Conservation (phyloP, 2,113 vertebrate species). For the Otolemur garnettii region DNA sequence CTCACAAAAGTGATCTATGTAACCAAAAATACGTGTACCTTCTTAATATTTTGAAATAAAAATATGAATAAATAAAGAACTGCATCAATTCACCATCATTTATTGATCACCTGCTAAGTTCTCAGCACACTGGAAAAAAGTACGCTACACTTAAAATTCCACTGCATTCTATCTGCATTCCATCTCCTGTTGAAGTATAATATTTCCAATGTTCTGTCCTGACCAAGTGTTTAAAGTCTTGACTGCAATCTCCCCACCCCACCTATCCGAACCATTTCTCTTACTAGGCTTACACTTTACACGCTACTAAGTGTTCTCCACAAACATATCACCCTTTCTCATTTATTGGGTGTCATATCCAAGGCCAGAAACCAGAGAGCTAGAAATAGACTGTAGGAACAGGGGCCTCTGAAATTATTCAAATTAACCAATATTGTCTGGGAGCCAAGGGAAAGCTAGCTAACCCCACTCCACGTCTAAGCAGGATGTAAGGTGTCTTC, state of each 20-base stretch:
- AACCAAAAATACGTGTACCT: no score
- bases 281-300: background rate
- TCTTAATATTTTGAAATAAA: no score
- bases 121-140: background rate
- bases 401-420: background rate
- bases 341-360: background rate
- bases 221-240: background rate
- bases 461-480: background rate
- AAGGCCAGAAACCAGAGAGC: no score
- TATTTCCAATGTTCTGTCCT: background rate
- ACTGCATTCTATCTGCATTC: background rate
- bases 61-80: background rate
- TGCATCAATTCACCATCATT: background rate
- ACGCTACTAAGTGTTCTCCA: background rate
- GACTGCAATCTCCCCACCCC: background rate
- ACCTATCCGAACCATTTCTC: background rate
- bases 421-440: background rate
- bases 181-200: background rate
- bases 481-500: background rate
- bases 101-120: background rate
- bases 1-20: no score
- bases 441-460: background rate
- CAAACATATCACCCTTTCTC: background rate
- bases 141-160: background rate
- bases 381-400: background rate